These are phyloP conservation scores for Drosophila putrida DNA, from an alignment of 2,888 invertebrate genomes.

Conservation along the genomic window DNA sequence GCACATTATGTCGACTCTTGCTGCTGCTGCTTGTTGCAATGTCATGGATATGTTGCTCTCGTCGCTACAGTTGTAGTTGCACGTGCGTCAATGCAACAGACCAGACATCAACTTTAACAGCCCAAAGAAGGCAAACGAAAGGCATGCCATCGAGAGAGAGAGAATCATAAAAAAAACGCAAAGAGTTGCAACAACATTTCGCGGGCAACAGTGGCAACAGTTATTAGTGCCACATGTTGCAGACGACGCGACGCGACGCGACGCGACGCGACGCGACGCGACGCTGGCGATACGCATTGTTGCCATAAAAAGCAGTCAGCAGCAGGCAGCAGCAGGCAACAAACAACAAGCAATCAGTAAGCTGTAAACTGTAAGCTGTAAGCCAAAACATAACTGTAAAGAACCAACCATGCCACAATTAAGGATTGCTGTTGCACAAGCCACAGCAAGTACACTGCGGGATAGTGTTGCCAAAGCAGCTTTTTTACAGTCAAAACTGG, in stretches of 20 bases:
- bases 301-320: conserved; percentile 29
- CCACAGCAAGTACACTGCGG: conserved; percentile 18
- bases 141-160: conserved; percentile 10
- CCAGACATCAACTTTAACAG: conserved; percentile 15
- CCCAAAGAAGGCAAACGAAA: conserved; percentile 26
- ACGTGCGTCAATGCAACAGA: conserved; percentile 40
- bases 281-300: conserved; percentile 46
- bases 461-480: background rate
- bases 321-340: background rate
- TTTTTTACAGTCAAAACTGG: too few relatives aligned
- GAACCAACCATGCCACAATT: conserved; percentile 28
- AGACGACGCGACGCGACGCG: too few relatives aligned
- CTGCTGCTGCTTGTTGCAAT: conserved; percentile 11
- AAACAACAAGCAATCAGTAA: background rate
- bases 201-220: conserved; percentile 42
- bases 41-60: conserved; percentile 12
- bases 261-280: too few relatives aligned
- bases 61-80: conserved; percentile 2
- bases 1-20: conserved; percentile 41
- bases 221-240: conserved; percentile 68
- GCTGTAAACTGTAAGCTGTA: conserved; percentile 7
- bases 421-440: conserved; percentile 22
- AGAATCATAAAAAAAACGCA: conserved; percentile 36
- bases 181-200: conserved; percentile 54
- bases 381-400: conserved; percentile 24